Evolutionary conservation across 2,888 invertebrate genomes (phyloP).

Genomic region (Hartigia nigra): DNA sequence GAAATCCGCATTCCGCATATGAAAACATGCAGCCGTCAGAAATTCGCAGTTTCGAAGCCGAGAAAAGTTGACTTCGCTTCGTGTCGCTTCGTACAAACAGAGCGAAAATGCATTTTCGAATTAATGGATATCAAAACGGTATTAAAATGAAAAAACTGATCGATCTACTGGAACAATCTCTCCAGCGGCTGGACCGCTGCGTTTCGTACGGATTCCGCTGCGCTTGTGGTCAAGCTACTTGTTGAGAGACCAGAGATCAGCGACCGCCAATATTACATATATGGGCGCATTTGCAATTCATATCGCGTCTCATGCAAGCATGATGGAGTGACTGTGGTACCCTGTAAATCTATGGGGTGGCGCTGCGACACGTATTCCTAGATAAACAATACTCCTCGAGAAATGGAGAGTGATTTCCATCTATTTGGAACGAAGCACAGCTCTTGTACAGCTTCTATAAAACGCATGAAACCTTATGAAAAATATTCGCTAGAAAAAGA

Average conservation of each 20-base stretch:
- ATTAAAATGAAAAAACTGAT: neutral
- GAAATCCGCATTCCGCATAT: neutral
- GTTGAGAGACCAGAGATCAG: constrained; percentile 38
- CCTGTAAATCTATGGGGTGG: neutral
- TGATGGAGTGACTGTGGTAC: constrained; percentile 34
- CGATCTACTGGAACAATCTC: constrained; percentile 5
- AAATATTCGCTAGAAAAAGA: no score
- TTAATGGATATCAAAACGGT: constrained; percentile 29
- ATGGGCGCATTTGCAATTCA: constrained; percentile 50
- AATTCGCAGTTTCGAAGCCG: neutral
- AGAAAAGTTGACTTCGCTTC: neutral
- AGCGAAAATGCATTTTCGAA: constrained; percentile 14
- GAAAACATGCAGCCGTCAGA: neutral
- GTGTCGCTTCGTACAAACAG: neutral
- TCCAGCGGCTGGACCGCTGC: constrained; percentile 25
- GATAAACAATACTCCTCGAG: no score
- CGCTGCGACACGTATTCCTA: no score
- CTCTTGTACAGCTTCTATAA: no score
- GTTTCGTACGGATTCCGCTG: constrained; percentile 3
- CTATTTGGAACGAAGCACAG: no score
- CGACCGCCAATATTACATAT: constrained; percentile 43
- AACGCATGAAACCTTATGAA: no score
- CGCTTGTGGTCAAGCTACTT: constrained; percentile 37
- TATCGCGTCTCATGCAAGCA: constrained; percentile 50
- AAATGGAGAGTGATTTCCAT: no score